Evolutionary conservation across 1,140 invertebrate species (phyloP), one percentile per base, ranked within the genome.

Genomic region (Ridgeia piscesae): DNA sequence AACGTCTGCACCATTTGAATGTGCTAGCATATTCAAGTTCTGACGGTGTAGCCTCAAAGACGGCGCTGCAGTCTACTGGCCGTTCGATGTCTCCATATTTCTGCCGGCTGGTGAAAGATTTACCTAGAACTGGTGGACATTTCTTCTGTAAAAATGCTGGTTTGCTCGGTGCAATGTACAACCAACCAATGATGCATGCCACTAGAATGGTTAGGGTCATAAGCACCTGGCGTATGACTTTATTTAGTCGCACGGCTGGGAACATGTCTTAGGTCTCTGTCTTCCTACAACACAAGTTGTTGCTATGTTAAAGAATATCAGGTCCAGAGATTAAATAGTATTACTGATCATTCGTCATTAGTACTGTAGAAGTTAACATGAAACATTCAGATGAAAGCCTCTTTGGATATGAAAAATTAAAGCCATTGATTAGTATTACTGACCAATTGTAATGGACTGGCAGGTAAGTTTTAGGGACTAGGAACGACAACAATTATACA

Each of bases 101-200:
- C 27, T 21, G 0, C 17, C 27, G 14, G 58, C 58, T 77, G 58
- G 2, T 21, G 27, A 77, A 0, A 77, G 58, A 77, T 31, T 9
- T 77, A 77, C 58, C 58, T 21, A 77, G 58, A 77, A 77, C 58
- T 77, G 58, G 58, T 77, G 58, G 58, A 77, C 58, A 77, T 77
- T 77, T 77, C 58, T 77, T 77, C 58, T 77, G 58, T 77, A 77
- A 77, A 77, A 77, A 77, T 77, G 58, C 58, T 77, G 58, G 58
- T 77, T 77, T 77, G 58, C 58, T 27, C 27, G 58, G 27, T 21
- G 58, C 58, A 77, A 77, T 77, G 58, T 77, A 77, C 27, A 77
- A 77, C 58, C 58, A 77, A 77, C 58, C 11, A 21, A 21, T 21
- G 17, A 77, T 77, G 58, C 58, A 77, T 27, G 58, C 58, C 17